Base-by-base conservation (phyloP, 2,888 invertebrate species). In the Biston betularia region DNA sequence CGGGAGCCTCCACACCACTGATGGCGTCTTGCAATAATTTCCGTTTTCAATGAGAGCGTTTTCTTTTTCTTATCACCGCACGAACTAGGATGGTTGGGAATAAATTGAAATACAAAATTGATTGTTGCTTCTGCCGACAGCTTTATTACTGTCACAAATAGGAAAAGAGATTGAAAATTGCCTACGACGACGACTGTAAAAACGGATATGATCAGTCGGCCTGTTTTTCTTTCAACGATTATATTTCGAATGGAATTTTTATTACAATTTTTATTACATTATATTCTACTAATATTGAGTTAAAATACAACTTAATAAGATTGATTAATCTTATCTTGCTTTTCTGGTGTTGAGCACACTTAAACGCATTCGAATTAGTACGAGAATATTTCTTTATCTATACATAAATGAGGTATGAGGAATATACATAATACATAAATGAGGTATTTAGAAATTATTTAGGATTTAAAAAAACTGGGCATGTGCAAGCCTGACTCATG, bases 61-160 rank as follows among this genome's bases (percentile, higher is more conserved):
- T 91, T 91, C 89, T 93, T 93, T 93, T 92, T 93, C 93, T 93
- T 93, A 93, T 93, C 92, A 90, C 80, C 90, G 87, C 88, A 89
- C 90, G 88, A 93, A 93, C 93, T 93, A 92, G 87, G 92, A 91
- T 90, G 92, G 90, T 88, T 89, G 89, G 92, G 90, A 93, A 92
- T 93, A 93, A 93, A 93, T 93, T 92, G 94, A 93, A 94, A 94
- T 93, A 93, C 92, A 92, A 94, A 94, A 93, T 93, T 93, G 94
- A 93, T 93, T 94, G 94, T 94, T 94, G 93, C 92, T 89, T 91
- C 91, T 88, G 89, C 92, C 91, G 89, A 90, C 79, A 87, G 90
- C 88, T 93, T 93, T 93, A 94, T 93, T 94, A 92, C 93, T 91
- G 92, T 89, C 90, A 91, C 90, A 93, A 93, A 93, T 93, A 88